Evolutionary conservation across 2,888 invertebrate species (phyloP), one percentile per base, ranked within the genome.

Genomic region (Parnassius orleans): DNA sequence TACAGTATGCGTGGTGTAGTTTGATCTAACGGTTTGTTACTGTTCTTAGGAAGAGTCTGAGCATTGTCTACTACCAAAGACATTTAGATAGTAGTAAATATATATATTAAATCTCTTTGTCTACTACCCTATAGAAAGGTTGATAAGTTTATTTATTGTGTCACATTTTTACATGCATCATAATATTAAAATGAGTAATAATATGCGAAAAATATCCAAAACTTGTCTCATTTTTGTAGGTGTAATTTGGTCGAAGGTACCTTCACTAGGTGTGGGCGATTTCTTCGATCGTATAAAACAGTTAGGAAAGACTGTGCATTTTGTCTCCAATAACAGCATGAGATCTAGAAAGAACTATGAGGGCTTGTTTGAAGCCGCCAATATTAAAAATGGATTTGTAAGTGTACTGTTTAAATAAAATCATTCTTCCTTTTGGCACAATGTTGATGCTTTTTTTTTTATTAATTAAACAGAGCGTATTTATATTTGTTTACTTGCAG

Each of bases 251-350:
- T 57, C 73, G 2, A 70, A 68, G 43, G 60, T 68, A 0, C 81
- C 90, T 0, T 69, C 93, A 10, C 82, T 86, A 11, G 92, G 90
- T 0, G 81, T 86, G 0, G 80, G 86, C 0, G 86, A 92, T 3
- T 87, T 93, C 64, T 78, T 93, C 52, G 76, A 77, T 3, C 73
- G 83, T 43, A 85, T 93, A 64, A 82, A 87, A 66, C 76, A 84
- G 53, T 72, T 84, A 10, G 93, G 93, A 0, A 94, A 94, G 69
- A 83, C 83, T 5, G 80, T 93, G 0, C 74, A 88, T 64, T 90
- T 86, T n/a, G 90, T 92, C 10, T 92, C 93, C 1, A 93, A 93
- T 66, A 93, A 93, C 68, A 90, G 90, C 68, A 68, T 88, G n/a
- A 72, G 87, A 24, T 73, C 76, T 0, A 79, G 70, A 68, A 81